Conservation (phyloP, 1,140 invertebrate genomes). For the Trigoniulus corallinus region DNA sequence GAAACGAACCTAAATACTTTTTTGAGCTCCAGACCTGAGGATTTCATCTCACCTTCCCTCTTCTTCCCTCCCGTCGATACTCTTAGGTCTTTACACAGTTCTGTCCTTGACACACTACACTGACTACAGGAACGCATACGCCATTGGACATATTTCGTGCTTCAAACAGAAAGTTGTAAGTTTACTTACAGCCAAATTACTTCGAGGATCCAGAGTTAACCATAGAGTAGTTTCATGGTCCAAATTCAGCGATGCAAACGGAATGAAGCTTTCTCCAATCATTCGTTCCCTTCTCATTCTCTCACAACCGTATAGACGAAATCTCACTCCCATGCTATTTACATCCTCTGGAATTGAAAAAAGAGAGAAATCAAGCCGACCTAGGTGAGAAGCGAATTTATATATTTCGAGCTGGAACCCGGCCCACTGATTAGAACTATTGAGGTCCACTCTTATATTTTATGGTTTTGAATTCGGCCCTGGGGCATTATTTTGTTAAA, state of each 20-base stretch:
- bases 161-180: neutral
- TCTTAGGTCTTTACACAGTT: too few species aligned
- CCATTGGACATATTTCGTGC: neutral
- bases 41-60: too few species aligned
- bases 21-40: too few species aligned
- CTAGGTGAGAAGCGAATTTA: neutral
- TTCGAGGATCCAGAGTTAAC: slow-evolving; percentile 65
- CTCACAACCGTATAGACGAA: slow-evolving; percentile 79
- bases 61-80: too few species aligned
- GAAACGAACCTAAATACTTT: too few species aligned
- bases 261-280: slow-evolving; percentile 74
- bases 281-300: slow-evolving; percentile 74
- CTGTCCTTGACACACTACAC: too few species aligned
- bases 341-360: slow-evolving; percentile 51
- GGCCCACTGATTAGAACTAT: neutral
- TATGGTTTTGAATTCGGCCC: neutral
- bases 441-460: slow-evolving; percentile 1
- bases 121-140: too few species aligned
- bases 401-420: neutral
- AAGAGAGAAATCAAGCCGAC: slow-evolving; percentile 5
- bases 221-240: slow-evolving; percentile 76
- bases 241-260: slow-evolving; percentile 70
- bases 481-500: too few species aligned
- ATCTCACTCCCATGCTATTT: slow-evolving; percentile 69
- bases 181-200: slow-evolving; percentile 52